Base-by-base conservation (phyloP, 2,888 invertebrate genomes). In the Sinodicranocentrus sp. region DNA sequence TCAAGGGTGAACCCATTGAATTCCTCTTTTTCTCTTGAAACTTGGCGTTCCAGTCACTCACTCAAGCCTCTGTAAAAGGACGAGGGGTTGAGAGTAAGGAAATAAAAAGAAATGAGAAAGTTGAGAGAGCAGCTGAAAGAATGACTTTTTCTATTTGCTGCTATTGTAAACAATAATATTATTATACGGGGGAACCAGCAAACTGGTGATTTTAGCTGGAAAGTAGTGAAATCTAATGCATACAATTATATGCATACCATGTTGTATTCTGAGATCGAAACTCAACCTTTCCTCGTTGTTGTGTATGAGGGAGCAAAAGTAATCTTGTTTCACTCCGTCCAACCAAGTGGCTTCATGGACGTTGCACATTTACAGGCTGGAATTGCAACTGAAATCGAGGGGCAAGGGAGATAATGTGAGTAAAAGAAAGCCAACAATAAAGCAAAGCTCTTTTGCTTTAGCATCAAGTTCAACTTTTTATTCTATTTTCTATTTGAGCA, bases 291-390 rank as follows among this genome's bases (percentile, higher is more conserved):
- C 2, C 19, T n/a, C n/a, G 57, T 57, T 57, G 57, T 57, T 57
- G 25, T 57, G 57, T 23, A 19, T 25, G 19, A 33, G 10, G 33
- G n/a, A 48, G 48, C 57, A 57, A 57, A 57, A 57, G 57, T 57
- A 57, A 57, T 57, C 57, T 25, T 57, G 57, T 25, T 57, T 57
- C 5, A 57, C 57, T 57, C 19, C 13, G 57, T 57, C 57, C 57
- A 25, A 25, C 13, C 10, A 13, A 19, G 25, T 10, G 15, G 2
- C 48, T 48, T 48, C 48, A n/a, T 48, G n/a, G n/a, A 6, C 48
- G n/a, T 48, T 48, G 15, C 48, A 48, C 48, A 48, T 48, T 48
- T 48, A 61, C 33, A 33, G 5, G 33, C 33, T 6, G 33, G 5
- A 33, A 33, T 10, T 33, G 10, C 10, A 19, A 65, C 33, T 39